Conservation (phyloP, 2,888 invertebrate genomes). For the Brachynemurus nebulosus region DNA sequence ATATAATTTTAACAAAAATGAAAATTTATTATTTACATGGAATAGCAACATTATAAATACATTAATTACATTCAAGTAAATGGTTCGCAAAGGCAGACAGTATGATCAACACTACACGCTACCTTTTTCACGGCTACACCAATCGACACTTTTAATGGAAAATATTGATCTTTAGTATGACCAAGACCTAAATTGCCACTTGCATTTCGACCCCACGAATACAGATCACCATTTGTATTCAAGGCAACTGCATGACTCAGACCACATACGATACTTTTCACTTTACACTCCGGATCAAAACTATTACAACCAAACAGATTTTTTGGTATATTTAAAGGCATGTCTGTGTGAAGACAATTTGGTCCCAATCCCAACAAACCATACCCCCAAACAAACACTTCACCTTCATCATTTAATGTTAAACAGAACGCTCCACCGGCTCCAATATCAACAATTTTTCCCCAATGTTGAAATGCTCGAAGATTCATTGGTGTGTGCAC, state of each 20-base stretch:
- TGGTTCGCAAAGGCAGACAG: constrained; percentile 60
- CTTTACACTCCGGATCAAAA: constrained; percentile 54
- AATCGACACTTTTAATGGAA: constrained; percentile 71
- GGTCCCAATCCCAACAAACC: constrained; percentile 88
- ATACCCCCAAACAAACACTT: constrained; percentile 88
- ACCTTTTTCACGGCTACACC: constrained; percentile 63
- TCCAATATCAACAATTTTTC: constrained; percentile 67
- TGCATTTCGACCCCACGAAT: constrained; percentile 84
- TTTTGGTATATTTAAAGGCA: constrained; percentile 61
- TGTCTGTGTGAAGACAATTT: constrained; percentile 44
- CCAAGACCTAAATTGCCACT: constrained; percentile 76
- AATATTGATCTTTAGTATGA: constrained; percentile 64
- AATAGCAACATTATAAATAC: no score
- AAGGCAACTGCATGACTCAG: constrained; percentile 68
- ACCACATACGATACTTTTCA: constrained; percentile 55
- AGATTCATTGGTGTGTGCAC: constrained; percentile 56
- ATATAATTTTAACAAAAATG: no score
- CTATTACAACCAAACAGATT: constrained; percentile 77
- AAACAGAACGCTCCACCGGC: constrained; percentile 79
- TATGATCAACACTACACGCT: constrained; percentile 76
- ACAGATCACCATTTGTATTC: constrained; percentile 71
- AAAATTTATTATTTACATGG: no score
- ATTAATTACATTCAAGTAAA: constrained; percentile 28
- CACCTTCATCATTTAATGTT: constrained; percentile 64
- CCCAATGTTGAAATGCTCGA: constrained; percentile 46